Base-by-base conservation (phyloP, 2,113 vertebrate genomes). In the Agapornis roseicollis region DNA sequence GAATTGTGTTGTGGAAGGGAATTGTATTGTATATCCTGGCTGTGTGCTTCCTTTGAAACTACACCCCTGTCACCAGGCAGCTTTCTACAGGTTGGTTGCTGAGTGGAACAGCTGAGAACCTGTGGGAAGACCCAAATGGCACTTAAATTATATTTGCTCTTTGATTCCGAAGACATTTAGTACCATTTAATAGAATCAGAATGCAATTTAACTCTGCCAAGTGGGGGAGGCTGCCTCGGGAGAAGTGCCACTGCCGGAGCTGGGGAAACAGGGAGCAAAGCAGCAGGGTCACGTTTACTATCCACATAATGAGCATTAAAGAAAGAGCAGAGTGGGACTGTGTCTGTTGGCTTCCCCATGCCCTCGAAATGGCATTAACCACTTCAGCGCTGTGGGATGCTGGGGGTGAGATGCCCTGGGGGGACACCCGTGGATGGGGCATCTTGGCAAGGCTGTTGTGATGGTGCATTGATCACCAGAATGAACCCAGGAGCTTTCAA, bases 61-160 rank as follows among this genome's bases (percentile, higher is more conserved):
- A 89, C 80, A 97, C 84, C 89, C 96, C 97, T 96, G 97, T 97
- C 98, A 97, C 94, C 89, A 97, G 92, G 94, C 96, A 95, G 96
- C 76, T 93, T 97, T 96, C 94, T 85, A 70, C 94, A 85, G n/a
- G 97, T 97, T 97, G 83, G 96, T 95, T 97, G 96, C 96, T 79
- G 96, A 97, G 95, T 13, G 95, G 95, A 97, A 55, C 94, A 95
- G 97, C 96, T 96, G 96, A 97, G 95, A 97, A 97, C 87, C 95
- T 96, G 98, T 97, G 97, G 98, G 97, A 98, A 97, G 98, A 97
- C 94, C 97, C 93, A 76, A 97, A 95, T 97, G 97, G 97, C 98
- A 98, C 97, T 98, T 98, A 98, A 98, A 98, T 98, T 98, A 97
- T 94, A 98, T 97, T 98, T 97, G 97, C 95, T 94, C 95, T 98